Evolutionary conservation across 1,140 invertebrate species (phyloP), one percentile per base, ranked within the genome.

Genomic region (Mesaphorura yosii): DNA sequence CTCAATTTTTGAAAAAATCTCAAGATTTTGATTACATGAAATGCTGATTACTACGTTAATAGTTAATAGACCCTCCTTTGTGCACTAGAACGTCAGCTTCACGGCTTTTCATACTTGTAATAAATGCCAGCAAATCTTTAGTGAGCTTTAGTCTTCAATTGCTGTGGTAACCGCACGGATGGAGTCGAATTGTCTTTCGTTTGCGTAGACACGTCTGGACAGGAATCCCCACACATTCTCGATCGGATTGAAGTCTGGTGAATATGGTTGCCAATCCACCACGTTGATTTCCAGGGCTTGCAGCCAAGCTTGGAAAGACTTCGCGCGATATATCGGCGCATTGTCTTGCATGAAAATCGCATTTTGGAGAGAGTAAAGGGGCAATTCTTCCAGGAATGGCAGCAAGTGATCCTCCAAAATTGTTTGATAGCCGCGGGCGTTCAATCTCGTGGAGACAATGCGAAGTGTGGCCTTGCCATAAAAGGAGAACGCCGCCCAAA

Each of bases 201-300:
- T 40, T 15, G 37, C 27, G 29, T 58, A 58, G 37, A 58, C 51
- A 14, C 34, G 38, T 1, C 51, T 3, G 38, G 51, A 20, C 17
- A 58, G 26, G 1, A 34, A 26, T 34, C 53, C 53, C 53, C 53
- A 55, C 23, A 55, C 17, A 42, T 55, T 55, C 26, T 55, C 53
- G 29, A 55, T 49, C 1, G 48, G 47, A 45, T 55, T 55, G 15
- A 55, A 27, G 48, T 55, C 53, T 3, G 53, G 53, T 19, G 37
- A 42, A 15, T 46, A 28, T 5, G 47, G 22, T 45, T 39, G 44
- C 46, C 46, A 41, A 6, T 38, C 37, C 22, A 52, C 19, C 28
- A 48, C n/a, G n/a, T 25, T 10, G 26, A 55, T 49, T 2, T 44
- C 26, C 15, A 38, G 42, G 20, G 10, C 15, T n/a, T 15, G 10